These are phyloP conservation scores for Ecliptopera silaceata DNA, from an alignment of 2,888 invertebrate genomes.

Conservation along the genomic window DNA sequence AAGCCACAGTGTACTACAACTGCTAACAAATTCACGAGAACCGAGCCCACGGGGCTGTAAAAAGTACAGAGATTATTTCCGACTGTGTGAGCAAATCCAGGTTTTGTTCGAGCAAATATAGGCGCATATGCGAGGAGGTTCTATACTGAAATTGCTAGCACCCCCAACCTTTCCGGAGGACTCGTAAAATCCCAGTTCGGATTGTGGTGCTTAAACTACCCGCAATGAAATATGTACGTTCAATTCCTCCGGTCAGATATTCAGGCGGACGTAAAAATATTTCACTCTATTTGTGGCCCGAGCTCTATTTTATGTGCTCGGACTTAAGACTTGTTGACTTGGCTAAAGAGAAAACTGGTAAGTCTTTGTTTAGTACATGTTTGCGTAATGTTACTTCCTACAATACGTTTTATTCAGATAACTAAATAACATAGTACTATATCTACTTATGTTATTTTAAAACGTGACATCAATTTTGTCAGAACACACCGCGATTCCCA, in stretches of 20 bases:
- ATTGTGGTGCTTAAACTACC: conserved; percentile 52
- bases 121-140: conserved; percentile 9
- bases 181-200: conserved; percentile 57
- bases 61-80: conserved; percentile 46
- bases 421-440: not conserved
- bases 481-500: not conserved
- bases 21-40: conserved; percentile 17
- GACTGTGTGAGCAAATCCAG: conserved; percentile 45
- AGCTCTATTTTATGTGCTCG: conserved; percentile 24
- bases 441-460: not conserved
- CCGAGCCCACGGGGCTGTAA: conserved; percentile 24
- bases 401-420: not conserved
- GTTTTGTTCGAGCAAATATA: conserved; percentile 15
- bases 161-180: conserved; percentile 46
- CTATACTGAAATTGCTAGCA: conserved; percentile 40
- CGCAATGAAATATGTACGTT: conserved; percentile 53
- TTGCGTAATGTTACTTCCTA: not conserved
- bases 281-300: conserved; percentile 27
- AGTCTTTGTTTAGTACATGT: not conserved
- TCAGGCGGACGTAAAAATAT: conserved; percentile 44
- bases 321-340: conserved; percentile 23
- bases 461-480: no score
- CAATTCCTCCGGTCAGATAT: conserved; percentile 45
- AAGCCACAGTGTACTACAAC: not conserved
- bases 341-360: not conserved